phyloP scores from a whole-genome alignment of 2,797 vertebrate genomes.

The Sternarchorhynchus goeldii region DNA sequence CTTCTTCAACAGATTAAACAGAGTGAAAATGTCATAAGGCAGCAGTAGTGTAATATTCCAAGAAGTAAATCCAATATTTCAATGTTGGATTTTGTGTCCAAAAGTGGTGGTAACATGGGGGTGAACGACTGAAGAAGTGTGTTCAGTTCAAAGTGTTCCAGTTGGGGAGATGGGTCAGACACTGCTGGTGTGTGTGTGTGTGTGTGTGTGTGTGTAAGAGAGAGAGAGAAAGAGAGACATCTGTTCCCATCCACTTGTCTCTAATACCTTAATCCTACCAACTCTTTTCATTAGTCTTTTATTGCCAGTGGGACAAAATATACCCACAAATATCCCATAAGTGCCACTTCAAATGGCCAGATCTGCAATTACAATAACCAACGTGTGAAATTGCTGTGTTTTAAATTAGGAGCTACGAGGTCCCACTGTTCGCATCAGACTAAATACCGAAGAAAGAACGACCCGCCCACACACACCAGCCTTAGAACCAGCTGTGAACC shows the following conservation, averaged over 20 bases:
- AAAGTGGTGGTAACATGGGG: too few species aligned
- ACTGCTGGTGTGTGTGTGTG: slow-evolving; percentile 3
- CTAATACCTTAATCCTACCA: slow-evolving; percentile 30
- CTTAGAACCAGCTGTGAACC: too few species aligned
- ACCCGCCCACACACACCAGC: too few species aligned
- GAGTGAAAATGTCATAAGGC: background rate
- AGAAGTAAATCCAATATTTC: background rate
- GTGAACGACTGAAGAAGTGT: too few species aligned
- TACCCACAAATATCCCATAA: slow-evolving; percentile 40
- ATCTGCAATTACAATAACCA: slow-evolving; percentile 42
- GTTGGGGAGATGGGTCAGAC: too few species aligned
- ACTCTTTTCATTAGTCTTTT: slow-evolving; percentile 42
- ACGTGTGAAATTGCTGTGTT: too few species aligned
- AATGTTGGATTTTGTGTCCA: background rate
- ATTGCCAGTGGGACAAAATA: slow-evolving; percentile 42
- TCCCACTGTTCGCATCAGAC: too few species aligned
- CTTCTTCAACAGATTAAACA: background rate
- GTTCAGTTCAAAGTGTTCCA: too few species aligned
- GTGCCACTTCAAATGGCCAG: slow-evolving; percentile 40
- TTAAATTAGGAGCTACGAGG: too few species aligned
- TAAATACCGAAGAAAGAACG: too few species aligned
- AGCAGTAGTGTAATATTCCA: background rate
- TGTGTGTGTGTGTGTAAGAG: slow-evolving; percentile 22
- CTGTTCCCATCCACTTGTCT: slow-evolving; percentile 34
- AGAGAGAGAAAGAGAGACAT: slow-evolving; percentile 4